These are phyloP conservation scores for Thecocarcelia acutangulata DNA, from an alignment of 2,888 invertebrate species.

Conservation along the genomic window DNA sequence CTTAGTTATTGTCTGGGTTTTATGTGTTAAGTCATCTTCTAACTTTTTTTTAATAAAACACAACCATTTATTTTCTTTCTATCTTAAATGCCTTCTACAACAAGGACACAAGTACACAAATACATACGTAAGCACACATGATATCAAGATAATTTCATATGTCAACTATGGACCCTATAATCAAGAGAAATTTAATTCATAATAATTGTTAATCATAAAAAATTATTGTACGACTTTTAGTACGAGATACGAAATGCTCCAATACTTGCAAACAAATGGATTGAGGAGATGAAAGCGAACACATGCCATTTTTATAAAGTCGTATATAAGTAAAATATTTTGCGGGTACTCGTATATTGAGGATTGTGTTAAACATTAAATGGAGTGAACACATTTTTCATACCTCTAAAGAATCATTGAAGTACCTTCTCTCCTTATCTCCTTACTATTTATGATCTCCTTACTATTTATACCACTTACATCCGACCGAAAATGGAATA, in stretches of 20 bases:
- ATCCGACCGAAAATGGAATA: too few species aligned
- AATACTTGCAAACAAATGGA: conserved; percentile 37
- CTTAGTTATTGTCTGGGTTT: conserved; percentile 33
- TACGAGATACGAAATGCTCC: conserved; percentile 13
- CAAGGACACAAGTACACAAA: conserved; percentile 28
- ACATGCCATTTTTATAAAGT: conserved; percentile 39
- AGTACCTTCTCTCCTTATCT: too few species aligned
- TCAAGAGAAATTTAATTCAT: conserved; percentile 57
- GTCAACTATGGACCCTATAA: conserved; percentile 44
- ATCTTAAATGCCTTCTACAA: neutral
- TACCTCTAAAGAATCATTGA: too few species aligned
- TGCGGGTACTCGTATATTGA: too few species aligned
- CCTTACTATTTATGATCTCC: too few species aligned
- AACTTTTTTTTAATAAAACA: too few species aligned
- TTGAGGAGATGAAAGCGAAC: conserved; percentile 22
- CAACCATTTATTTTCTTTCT: neutral
- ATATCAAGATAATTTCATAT: conserved; percentile 43
- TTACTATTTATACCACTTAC: too few species aligned
- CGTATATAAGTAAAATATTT: too few species aligned
- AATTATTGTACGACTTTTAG: conserved; percentile 10
- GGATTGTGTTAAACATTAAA: too few species aligned
- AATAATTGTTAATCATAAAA: conserved; percentile 59
- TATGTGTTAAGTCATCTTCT: conserved; percentile 21
- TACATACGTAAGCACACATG: too few species aligned
- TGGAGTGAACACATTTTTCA: too few species aligned